Evolutionary conservation across 1,140 invertebrate genomes (phyloP), one percentile per base, ranked within the genome.

Genomic region (Cydia fagiglandana): DNA sequence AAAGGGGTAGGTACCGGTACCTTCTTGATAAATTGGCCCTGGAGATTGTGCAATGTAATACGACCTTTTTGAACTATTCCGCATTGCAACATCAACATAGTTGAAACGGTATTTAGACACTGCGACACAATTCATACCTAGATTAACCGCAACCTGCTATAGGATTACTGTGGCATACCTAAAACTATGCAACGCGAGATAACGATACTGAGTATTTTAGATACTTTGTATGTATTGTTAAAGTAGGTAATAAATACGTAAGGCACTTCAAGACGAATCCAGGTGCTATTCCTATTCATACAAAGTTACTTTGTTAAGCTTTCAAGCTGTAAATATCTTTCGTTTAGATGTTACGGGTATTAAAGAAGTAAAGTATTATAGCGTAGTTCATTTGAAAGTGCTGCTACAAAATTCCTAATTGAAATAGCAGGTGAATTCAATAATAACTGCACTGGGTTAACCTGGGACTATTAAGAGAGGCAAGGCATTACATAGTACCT

Each of bases 101-200:
- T 70, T 70, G 20, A 17, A 24, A 13, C 20, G 66, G 0, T 70
- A 70, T 38, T 70, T 38, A 38, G 34, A 38, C 17, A 70, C 30
- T 17, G 30, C 34, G 34, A 45, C 66, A 70, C 34, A 70, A n/a
- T 38, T 70, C 64, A 34, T 70, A 70, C 34, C 34, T 66, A 70
- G 66, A 70, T 70, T 41, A 70, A 70, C 66, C 66, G n/a, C 66
- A 70, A 70, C 66, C 34, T 61, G 56, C 56, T 61, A 61, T 61
- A 24, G 56, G 56, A 61, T 61, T 24, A 10, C 56, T 61, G 56
- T 61, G 56, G 56, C 9, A 24, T 61, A 24, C 56, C 56, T 61
- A 61, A 61, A 61, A n/a, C 20, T 61, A 61, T 20, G 56, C 56
- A 61, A 61, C 20, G 7, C 24, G 20, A 20, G 56, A 24, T 4